Evolutionary conservation across 2,797 vertebrate species (phyloP).

Genomic region (Mormyrus hasselquistii): DNA sequence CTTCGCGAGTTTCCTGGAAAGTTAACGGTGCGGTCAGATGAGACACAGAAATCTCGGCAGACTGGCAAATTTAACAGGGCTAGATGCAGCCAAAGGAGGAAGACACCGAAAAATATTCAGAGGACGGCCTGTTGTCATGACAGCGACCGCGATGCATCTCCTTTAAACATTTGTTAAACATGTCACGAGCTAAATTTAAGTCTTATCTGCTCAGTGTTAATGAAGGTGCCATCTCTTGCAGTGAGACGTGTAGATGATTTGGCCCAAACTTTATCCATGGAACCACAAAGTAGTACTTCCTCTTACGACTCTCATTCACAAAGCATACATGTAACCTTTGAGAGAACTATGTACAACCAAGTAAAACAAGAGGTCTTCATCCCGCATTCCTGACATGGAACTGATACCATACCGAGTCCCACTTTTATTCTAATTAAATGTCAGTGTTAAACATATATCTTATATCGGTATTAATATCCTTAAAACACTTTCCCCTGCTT

Average conservation of each 20-base stretch:
- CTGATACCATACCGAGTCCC: not conserved
- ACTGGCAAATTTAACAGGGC: not conserved
- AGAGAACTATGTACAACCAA: not conserved
- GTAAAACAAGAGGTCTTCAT: conserved; percentile 7
- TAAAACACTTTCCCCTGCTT: not conserved
- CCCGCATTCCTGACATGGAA: conserved; percentile 12
- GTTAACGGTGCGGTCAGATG: not conserved
- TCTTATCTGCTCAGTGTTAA: not conserved
- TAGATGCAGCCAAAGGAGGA: not conserved
- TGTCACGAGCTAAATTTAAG: not conserved
- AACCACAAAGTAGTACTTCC: conserved; percentile 6
- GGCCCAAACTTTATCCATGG: not conserved
- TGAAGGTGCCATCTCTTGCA: not conserved
- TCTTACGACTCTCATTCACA: not conserved
- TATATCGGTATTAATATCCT: not conserved
- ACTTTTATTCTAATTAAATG: conserved; percentile 10
- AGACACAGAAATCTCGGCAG: not conserved
- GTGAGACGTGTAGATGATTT: not conserved
- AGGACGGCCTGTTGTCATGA: conserved; percentile 15
- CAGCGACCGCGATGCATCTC: not conserved
- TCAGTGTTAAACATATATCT: conserved; percentile 11
- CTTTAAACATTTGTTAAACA: not conserved
- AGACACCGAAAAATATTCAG: conserved; percentile 6
- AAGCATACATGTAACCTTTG: not conserved
- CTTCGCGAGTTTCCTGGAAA: conserved; percentile 91